phyloP scores from a whole-genome alignment of 2,113 vertebrate species.

The Tylochromis polylepis region DNA sequence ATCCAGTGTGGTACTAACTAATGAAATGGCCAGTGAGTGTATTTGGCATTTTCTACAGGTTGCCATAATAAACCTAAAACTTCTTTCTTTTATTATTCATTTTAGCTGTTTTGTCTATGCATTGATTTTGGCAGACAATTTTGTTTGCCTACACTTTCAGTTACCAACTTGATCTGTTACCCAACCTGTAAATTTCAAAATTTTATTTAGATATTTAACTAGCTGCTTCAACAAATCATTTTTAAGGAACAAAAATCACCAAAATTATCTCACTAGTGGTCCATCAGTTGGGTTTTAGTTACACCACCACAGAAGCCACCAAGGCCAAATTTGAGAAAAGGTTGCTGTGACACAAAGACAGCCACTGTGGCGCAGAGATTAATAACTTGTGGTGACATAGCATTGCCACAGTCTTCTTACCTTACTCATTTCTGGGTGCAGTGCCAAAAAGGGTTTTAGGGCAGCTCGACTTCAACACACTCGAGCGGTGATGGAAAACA shows the following conservation, averaged over 20 bases:
- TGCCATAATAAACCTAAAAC: too few species aligned
- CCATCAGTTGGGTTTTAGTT: constrained; percentile 30
- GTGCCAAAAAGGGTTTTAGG: neutral
- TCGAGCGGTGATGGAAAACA: neutral
- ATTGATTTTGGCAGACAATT: neutral
- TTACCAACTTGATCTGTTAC: neutral
- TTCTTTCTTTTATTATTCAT: too few species aligned
- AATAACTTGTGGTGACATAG: neutral
- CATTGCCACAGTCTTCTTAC: neutral
- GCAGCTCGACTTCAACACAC: neutral
- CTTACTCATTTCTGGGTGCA: neutral
- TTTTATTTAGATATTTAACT: neutral
- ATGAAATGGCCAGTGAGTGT: neutral
- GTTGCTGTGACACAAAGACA: constrained; percentile 53
- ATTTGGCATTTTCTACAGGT: too few species aligned
- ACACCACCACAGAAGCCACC: neutral
- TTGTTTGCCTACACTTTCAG: neutral
- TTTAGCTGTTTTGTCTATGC: neutral
- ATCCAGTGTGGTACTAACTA: neutral
- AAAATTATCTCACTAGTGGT: constrained; percentile 35
- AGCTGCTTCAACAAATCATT: neutral
- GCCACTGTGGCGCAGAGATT: constrained; percentile 22
- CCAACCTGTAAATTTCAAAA: neutral
- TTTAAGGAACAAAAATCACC: constrained; percentile 32
- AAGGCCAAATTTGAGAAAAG: neutral